These are phyloP conservation scores for Mustelus asterias DNA, from an alignment of 2,113 vertebrate species.

Conservation along the genomic window DNA sequence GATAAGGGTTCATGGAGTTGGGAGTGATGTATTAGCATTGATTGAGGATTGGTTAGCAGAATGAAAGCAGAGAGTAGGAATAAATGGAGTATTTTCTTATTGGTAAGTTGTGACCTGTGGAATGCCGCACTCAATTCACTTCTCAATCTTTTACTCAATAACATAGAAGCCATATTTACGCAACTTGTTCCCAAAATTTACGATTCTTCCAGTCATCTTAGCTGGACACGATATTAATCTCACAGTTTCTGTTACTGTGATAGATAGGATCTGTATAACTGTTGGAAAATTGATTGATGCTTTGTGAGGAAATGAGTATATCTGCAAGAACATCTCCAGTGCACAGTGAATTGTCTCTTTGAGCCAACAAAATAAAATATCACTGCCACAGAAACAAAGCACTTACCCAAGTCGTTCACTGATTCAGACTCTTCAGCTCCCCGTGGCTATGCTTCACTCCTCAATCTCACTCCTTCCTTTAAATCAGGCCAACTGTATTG, in stretches of 20 bases:
- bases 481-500: background rate
- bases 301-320: background rate
- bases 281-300: background rate
- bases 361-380: background rate
- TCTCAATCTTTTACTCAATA: background rate
- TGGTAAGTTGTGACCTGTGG: no score
- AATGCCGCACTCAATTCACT: background rate
- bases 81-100: no score
- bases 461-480: background rate
- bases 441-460: no score
- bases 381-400: background rate
- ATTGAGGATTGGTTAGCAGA: no score
- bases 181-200: background rate
- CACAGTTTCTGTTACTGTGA: background rate
- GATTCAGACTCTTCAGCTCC: background rate
- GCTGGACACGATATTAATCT: background rate
- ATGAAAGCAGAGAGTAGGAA: no score
- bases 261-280: background rate
- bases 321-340: background rate
- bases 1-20: no score
- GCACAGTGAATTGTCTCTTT: background rate
- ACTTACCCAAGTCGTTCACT: background rate
- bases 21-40: no score
- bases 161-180: background rate
- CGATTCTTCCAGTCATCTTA: background rate